A percentile compares a stretch with the other conserved stretches of the same genome.
phyloP scores from a whole-genome alignment of 1,140 invertebrate species.

The Pinna nobilis region DNA sequence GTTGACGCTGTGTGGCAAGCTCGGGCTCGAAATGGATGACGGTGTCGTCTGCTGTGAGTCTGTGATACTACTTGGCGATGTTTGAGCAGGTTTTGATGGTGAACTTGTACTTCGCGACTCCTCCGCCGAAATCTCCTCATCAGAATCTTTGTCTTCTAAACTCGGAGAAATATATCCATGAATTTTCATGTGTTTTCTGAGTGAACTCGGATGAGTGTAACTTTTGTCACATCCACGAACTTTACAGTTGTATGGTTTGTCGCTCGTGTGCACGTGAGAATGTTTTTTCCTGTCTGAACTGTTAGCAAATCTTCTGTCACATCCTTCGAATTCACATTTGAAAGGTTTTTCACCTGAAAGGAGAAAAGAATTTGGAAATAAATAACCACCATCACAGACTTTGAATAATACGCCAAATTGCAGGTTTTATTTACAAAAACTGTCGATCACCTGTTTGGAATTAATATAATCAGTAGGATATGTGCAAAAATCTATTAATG shows the following conservation, averaged over 20 bases:
- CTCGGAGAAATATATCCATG: slow-evolving; percentile 79
- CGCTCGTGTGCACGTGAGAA: slow-evolving; percentile 99
- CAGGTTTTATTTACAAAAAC: slow-evolving; percentile 10
- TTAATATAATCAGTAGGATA: slow-evolving; percentile 4
- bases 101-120: slow-evolving; percentile 49
- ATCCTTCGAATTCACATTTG: slow-evolving; percentile 97
- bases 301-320: slow-evolving; percentile 98
- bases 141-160: slow-evolving; percentile 68
- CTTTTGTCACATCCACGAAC: slow-evolving; percentile 98
- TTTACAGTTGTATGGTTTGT: slow-evolving; percentile 99
- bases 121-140: slow-evolving; percentile 60
- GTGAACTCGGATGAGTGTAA: slow-evolving; percentile 98
- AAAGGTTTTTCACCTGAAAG: slow-evolving; percentile 99
- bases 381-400: too few species aligned
- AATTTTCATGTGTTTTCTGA: slow-evolving; percentile 98
- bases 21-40: slow-evolving; percentile 41
- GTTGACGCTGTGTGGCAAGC: slow-evolving; percentile 38
- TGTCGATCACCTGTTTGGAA: slow-evolving; percentile 4
- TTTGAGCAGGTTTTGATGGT: slow-evolving; percentile 46
- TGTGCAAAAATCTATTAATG: not conserved
- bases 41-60: slow-evolving; percentile 32
- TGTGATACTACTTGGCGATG: slow-evolving; percentile 29
- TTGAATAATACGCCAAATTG: too few species aligned
- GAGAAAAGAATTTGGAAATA: slow-evolving; percentile 38
- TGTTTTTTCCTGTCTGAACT: slow-evolving; percentile 99